Evolutionary conservation across 2,888 invertebrate genomes (phyloP), one percentile per base, ranked within the genome.

Genomic region (Drepana falcataria): DNA sequence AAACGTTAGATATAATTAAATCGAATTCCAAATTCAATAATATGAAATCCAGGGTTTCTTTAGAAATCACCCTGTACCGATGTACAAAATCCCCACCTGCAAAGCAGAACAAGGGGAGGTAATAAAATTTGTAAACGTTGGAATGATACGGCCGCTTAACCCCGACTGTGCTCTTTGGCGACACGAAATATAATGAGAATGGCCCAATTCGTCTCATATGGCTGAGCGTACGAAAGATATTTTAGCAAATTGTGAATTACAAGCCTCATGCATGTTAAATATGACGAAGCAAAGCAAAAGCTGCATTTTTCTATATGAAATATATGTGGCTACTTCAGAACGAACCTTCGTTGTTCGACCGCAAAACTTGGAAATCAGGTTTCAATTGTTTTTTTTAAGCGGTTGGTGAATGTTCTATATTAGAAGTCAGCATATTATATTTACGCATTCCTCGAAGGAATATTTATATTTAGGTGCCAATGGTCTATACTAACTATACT

Each of bases 51-150:
- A 21, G 21, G 21, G 21, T 21, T 21, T 21, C 21, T 21, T 21
- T 21, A 21, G 21, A 21, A 21, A 21, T 21, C 21, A 21, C 21
- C 63, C 71, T 71, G 66, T 71, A 64, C 59, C 60, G 61, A 61
- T 61, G 59, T 57, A 60, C 53, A 65, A 60, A 65, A 63, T 61
- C 65, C 66, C 56, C 61, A 57, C 66, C 68, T 68, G 68, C 69
- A 73, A 75, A 77, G 65, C 75, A 76, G 81, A 83, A 85, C 81
- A 85, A 82, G 81, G 79, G 81, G 83, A 77, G 81, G 83, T 82
- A 85, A 85, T 90, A 89, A 90, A 90, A 88, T 89, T 87, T 86
- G 85, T 85, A 85, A 88, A 83, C 83, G 85, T 77, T 76, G 80
- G 79, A 81, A 83, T 81, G 89, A 87, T 82, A 87, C 87, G 90